A percentile compares a stretch with the other conserved stretches of the same genome.
Conservation (phyloP, 2,888 invertebrate species). For the Drosophila mercatorum region DNA sequence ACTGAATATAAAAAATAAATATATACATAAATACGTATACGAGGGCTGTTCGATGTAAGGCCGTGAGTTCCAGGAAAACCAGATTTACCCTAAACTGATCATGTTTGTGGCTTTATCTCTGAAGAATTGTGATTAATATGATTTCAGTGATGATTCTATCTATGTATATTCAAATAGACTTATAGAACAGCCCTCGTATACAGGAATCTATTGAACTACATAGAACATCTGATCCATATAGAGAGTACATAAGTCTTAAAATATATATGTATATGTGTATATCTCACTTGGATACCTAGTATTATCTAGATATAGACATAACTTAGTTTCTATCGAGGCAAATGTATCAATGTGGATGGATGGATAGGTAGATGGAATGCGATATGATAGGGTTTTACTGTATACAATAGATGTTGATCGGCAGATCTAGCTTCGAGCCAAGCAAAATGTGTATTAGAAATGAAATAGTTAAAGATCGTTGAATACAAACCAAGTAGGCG, state of each 20-base stretch:
- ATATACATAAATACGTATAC: not conserved
- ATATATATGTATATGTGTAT: not conserved
- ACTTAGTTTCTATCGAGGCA: not conserved
- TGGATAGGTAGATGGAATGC: not conserved
- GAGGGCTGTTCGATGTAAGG: not conserved
- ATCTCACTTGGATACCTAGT: not conserved
- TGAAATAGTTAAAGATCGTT: slow-evolving; percentile 25
- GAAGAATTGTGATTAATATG: too few species aligned
- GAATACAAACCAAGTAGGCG: slow-evolving; percentile 83
- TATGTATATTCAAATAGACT: too few species aligned
- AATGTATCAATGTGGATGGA: not conserved
- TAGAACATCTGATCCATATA: too few species aligned
- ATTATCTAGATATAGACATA: not conserved
- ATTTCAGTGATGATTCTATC: too few species aligned
- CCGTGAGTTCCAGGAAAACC: not conserved
- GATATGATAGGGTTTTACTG: too few species aligned
- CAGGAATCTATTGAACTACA: not conserved
- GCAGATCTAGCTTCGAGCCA: not conserved
- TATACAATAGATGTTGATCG: not conserved
- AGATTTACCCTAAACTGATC: too few species aligned
- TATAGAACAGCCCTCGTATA: not conserved
- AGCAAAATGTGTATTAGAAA: slow-evolving; percentile 14
- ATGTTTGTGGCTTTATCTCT: too few species aligned
- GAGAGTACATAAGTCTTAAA: not conserved
- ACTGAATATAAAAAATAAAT: not conserved